Conservation (phyloP, 2,113 vertebrate species). For the Isichthys henryi region DNA sequence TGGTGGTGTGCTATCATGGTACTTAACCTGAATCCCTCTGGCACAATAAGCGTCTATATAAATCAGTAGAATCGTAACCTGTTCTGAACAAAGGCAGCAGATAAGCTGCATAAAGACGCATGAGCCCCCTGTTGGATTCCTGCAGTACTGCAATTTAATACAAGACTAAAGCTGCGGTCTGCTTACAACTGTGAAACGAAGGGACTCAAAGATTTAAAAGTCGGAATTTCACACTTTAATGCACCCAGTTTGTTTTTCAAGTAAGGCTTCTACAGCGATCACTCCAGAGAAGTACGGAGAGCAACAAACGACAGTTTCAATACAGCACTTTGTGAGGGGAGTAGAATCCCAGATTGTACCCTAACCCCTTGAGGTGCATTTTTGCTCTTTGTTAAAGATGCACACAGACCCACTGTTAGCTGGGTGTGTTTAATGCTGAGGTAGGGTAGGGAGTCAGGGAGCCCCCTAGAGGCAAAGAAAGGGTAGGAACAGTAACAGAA, state of each 20-base stretch:
- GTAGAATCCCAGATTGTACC: not conserved
- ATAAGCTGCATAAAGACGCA: not conserved
- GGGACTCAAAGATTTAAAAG: not conserved
- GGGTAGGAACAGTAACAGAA: not conserved
- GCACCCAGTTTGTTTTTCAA: not conserved
- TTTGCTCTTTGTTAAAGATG: not conserved
- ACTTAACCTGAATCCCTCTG: not conserved
- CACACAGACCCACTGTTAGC: not conserved
- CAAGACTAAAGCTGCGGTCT: not conserved
- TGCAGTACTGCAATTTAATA: not conserved
- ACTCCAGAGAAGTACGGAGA: not conserved
- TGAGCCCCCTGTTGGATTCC: not conserved
- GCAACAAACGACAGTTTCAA: not conserved
- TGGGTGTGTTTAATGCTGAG: not conserved
- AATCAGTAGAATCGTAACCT: not conserved
- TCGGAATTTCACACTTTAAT: not conserved
- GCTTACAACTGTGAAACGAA: not conserved
- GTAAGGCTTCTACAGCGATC: not conserved
- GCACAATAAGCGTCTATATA: not conserved
- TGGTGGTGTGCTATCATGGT: not conserved
- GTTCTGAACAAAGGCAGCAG: not conserved
- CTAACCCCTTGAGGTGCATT: not conserved
- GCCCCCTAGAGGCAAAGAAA: not conserved
- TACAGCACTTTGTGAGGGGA: not conserved
- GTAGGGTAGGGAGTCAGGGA: not conserved